These are phyloP conservation scores for Metellina segmentata DNA, from an alignment of 2,888 invertebrate genomes.

Conservation along the genomic window DNA sequence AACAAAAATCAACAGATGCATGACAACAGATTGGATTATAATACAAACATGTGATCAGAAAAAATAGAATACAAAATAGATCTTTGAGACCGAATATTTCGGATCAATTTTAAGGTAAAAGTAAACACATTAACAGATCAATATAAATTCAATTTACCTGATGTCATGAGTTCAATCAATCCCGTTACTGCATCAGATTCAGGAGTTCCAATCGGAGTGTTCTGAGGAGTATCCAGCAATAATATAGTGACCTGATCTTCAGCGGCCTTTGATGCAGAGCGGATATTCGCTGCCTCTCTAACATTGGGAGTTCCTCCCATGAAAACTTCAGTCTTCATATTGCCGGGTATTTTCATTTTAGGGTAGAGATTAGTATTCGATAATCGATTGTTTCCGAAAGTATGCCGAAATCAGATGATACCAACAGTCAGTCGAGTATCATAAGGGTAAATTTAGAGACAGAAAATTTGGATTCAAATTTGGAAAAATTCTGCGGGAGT, in stretches of 20 bases:
- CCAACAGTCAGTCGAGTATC: background rate
- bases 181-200: slow-evolving; percentile 42
- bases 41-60: background rate
- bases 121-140: background rate
- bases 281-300: slow-evolving; percentile 20
- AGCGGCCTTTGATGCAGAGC: slow-evolving; percentile 18
- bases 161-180: background rate
- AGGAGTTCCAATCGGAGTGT: slow-evolving; percentile 71
- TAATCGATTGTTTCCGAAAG: background rate
- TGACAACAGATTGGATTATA: background rate
- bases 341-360: background rate
- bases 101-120: background rate
- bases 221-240: slow-evolving; percentile 68
- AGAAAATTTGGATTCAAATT: background rate
- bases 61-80: background rate
- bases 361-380: background rate
- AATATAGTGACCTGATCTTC: slow-evolving; percentile 50
- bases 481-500: background rate
- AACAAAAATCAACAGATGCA: background rate
- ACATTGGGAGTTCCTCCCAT: slow-evolving; percentile 35
- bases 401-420: background rate
- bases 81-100: background rate
- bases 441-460: background rate
- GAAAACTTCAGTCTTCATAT: slow-evolving; percentile 69
- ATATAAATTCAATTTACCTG: slow-evolving; percentile 22